phyloP scores from a whole-genome alignment of 2,113 vertebrate genomes.

The Aphelocoma coerulescens region DNA sequence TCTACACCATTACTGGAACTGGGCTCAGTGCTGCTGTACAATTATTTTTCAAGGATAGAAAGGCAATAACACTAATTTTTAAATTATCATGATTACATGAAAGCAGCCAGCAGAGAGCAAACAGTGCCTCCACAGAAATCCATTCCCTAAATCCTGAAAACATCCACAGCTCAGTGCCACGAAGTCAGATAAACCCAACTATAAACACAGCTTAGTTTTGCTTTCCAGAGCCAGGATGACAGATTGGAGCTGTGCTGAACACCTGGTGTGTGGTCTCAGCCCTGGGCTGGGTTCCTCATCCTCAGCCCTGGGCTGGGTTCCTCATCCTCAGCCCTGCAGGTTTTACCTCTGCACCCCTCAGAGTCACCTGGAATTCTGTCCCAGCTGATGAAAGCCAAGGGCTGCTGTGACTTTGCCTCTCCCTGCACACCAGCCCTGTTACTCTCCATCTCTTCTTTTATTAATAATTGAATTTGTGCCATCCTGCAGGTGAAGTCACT shows the following conservation, averaged over 20 bases:
- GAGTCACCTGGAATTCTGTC: neutral
- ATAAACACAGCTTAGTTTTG: neutral
- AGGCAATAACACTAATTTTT: neutral
- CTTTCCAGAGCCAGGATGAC: neutral
- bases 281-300: neutral
- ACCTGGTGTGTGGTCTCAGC: neutral
- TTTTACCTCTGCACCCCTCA: neutral
- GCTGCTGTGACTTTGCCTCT: neutral
- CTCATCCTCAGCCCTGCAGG: neutral
- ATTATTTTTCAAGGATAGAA: neutral
- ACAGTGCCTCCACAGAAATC: neutral
- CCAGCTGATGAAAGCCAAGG: neutral
- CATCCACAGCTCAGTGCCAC: neutral
- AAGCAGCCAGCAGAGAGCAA: neutral
- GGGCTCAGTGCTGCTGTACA: neutral
- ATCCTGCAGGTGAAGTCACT: neutral
- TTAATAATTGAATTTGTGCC: neutral
- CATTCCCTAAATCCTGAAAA: neutral
- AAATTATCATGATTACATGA: neutral
- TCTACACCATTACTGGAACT: neutral
- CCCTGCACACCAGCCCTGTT: neutral
- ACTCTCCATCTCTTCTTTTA: neutral
- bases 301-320: neutral
- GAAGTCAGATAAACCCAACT: neutral
- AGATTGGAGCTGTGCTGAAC: neutral